Conservation (phyloP, 2,888 invertebrate genomes). For the Rhagophthalmus giganteus region DNA sequence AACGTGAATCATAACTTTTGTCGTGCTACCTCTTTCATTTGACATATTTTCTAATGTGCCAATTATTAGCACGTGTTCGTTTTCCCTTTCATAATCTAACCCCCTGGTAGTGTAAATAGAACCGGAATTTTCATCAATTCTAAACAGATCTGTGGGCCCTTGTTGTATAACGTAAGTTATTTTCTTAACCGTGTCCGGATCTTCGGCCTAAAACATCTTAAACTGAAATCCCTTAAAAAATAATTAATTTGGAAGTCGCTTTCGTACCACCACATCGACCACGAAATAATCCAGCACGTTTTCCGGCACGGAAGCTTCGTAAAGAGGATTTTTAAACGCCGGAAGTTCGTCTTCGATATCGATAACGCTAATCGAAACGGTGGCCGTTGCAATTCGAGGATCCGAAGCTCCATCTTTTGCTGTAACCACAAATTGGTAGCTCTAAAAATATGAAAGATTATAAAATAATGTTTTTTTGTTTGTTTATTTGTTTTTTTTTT, state of each 20-base stretch:
- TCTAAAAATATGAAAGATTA: too few relatives aligned
- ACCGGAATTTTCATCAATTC: slow-evolving; percentile 80
- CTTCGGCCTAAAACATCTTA: slow-evolving; percentile 65
- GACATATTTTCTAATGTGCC: slow-evolving; percentile 83
- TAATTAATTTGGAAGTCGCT: too few relatives aligned
- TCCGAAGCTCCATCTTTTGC: slow-evolving; percentile 87
- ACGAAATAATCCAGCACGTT: slow-evolving; percentile 79
- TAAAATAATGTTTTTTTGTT: too few relatives aligned
- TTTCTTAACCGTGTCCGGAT: slow-evolving; percentile 78
- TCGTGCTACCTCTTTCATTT: slow-evolving; percentile 69
- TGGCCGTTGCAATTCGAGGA: slow-evolving; percentile 82
- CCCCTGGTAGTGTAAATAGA: slow-evolving; percentile 74
- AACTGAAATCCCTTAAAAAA: neutral
- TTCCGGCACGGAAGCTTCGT: slow-evolving; percentile 82
- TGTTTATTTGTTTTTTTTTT: neutral
- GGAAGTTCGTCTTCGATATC: slow-evolving; percentile 86
- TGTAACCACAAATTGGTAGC: slow-evolving; percentile 82
- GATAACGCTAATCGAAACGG: slow-evolving; percentile 77
- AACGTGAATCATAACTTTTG: slow-evolving; percentile 73
- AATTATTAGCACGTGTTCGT: slow-evolving; percentile 72
- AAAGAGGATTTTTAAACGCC: slow-evolving; percentile 70
- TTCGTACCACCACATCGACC: slow-evolving; percentile 74
- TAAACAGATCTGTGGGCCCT: slow-evolving; percentile 80
- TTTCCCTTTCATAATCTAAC: slow-evolving; percentile 77
- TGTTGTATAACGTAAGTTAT: slow-evolving; percentile 83